Conservation (phyloP, 2,888 invertebrate species). For the Eupeodes luniger region DNA sequence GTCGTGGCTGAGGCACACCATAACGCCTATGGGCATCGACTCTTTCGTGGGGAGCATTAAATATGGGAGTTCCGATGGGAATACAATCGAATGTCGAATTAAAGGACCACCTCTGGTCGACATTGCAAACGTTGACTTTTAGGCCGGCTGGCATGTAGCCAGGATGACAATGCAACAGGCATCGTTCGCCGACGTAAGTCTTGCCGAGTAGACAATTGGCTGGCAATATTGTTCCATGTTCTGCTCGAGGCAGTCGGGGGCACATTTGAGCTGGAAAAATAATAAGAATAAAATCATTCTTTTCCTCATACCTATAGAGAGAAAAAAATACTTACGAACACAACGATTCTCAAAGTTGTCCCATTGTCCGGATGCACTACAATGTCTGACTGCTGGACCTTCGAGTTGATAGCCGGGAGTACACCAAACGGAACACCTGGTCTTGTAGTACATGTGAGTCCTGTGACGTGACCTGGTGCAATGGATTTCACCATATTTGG, state of each 20-base stretch:
- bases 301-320: background rate
- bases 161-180: slow-evolving; percentile 84
- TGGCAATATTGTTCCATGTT: slow-evolving; percentile 85
- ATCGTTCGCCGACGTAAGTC: slow-evolving; percentile 84
- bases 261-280: slow-evolving; percentile 84
- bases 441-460: slow-evolving; percentile 82
- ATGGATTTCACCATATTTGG: slow-evolving; percentile 81
- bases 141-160: slow-evolving; percentile 84
- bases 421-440: slow-evolving; percentile 82
- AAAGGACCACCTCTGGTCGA: slow-evolving; percentile 82
- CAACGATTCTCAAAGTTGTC: slow-evolving; percentile 85
- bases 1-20: slow-evolving; percentile 78
- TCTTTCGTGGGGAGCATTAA: slow-evolving; percentile 35
- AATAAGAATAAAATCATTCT: slow-evolving; percentile 7
- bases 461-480: slow-evolving; percentile 83
- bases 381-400: slow-evolving; percentile 85
- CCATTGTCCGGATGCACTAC: slow-evolving; percentile 85
- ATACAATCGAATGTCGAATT: slow-evolving; percentile 81
- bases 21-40: background rate
- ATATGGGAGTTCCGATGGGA: slow-evolving; percentile 64
- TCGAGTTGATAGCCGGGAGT: slow-evolving; percentile 85
- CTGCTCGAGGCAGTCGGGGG: slow-evolving; percentile 84
- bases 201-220: slow-evolving; percentile 85
- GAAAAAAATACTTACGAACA: slow-evolving; percentile 84
- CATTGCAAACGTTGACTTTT: slow-evolving; percentile 81